These are phyloP conservation scores for Ascaphus truei DNA, from an alignment of 2,113 vertebrate species.

Conservation along the genomic window DNA sequence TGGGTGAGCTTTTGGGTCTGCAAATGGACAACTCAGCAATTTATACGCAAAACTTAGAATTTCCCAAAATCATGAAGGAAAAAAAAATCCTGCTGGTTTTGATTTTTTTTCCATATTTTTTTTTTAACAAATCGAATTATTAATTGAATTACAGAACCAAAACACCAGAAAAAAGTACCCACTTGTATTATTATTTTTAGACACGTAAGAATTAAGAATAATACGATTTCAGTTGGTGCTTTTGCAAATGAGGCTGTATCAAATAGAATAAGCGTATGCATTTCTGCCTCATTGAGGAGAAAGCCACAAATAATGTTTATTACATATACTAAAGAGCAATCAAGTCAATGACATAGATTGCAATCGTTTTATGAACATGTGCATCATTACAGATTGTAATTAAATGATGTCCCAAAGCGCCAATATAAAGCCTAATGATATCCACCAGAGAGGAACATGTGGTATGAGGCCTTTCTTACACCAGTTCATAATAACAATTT, in stretches of 20 bases:
- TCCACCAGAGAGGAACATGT: background rate
- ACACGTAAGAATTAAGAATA: too few species aligned
- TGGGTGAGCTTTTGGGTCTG: too few species aligned
- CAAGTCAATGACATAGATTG: conserved; percentile 31
- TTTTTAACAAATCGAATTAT: too few species aligned
- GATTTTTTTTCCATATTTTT: too few species aligned
- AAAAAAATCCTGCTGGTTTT: too few species aligned
- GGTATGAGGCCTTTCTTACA: background rate
- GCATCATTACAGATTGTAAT: conserved; percentile 41
- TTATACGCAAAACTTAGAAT: too few species aligned
- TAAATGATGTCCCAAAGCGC: conserved; percentile 38
- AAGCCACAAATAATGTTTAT: conserved; percentile 39
- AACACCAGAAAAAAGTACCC: too few species aligned
- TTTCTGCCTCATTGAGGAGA: conserved; percentile 28
- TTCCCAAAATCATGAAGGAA: too few species aligned
- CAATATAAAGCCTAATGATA: conserved; percentile 36
- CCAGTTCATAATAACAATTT: background rate
- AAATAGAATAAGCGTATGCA: background rate
- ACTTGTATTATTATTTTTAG: too few species aligned
- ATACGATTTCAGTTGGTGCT: background rate
- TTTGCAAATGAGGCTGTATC: background rate
- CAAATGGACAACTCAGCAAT: too few species aligned
- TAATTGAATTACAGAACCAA: too few species aligned
- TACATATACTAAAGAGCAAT: conserved; percentile 39
- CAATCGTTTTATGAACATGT: conserved; percentile 43